These are phyloP conservation scores for Atta texana DNA, from an alignment of 1,140 invertebrate genomes.

Conservation along the genomic window DNA sequence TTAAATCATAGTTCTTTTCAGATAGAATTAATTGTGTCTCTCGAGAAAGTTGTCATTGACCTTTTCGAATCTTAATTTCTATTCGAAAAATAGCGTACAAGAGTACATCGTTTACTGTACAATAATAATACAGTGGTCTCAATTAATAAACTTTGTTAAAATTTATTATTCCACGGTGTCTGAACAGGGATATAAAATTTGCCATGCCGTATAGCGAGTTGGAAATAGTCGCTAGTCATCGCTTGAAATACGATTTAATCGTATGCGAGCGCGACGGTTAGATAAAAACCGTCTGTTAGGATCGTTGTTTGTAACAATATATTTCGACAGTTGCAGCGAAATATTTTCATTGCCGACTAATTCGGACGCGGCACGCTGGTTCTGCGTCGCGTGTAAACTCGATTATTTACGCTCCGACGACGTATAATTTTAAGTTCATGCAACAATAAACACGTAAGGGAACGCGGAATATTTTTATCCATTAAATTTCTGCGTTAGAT, in stretches of 20 bases:
- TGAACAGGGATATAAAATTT: slow-evolving; percentile 43
- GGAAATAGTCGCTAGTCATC: slow-evolving; percentile 47
- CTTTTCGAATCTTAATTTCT: background rate
- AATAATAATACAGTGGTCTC: slow-evolving; percentile 46
- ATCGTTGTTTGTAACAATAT: slow-evolving; percentile 29
- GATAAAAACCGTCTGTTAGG: slow-evolving; percentile 33
- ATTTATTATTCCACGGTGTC: slow-evolving; percentile 31
- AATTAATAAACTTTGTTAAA: slow-evolving; percentile 54
- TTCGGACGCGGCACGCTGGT: slow-evolving; percentile 43
- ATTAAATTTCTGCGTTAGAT: slow-evolving; percentile 47
- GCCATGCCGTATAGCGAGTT: background rate
- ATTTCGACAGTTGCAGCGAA: slow-evolving; percentile 13
- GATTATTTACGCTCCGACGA: slow-evolving; percentile 63
- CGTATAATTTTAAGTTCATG: slow-evolving; percentile 60
- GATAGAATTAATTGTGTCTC: background rate
- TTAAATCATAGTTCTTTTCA: background rate
- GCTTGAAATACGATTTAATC: slow-evolving; percentile 52
- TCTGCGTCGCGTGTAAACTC: slow-evolving; percentile 55
- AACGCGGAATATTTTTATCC: slow-evolving; percentile 54
- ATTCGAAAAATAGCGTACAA: background rate
- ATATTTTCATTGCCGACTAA: slow-evolving; percentile 59
- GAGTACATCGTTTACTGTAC: background rate
- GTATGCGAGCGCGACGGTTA: slow-evolving; percentile 11
- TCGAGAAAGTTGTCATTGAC: background rate
- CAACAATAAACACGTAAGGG: slow-evolving; percentile 64